These are phyloP conservation scores for Rhombomys opimus DNA, from an alignment of 2,113 vertebrate genomes.

Conservation along the genomic window DNA sequence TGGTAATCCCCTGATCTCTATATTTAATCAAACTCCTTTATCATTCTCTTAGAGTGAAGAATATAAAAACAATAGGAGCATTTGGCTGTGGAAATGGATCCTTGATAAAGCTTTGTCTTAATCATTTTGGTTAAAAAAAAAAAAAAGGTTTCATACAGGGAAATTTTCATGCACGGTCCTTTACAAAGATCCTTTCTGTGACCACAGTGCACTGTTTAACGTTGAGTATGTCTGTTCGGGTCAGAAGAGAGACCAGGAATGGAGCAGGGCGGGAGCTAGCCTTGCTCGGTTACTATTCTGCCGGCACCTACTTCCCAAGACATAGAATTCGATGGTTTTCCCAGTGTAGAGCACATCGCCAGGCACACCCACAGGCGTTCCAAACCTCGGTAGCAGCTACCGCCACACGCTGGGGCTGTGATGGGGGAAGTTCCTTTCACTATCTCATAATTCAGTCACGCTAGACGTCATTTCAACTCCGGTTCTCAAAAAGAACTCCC, in stretches of 20 bases:
- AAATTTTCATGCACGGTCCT: neutral
- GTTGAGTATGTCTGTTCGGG: neutral
- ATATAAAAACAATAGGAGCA: neutral
- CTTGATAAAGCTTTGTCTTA: neutral
- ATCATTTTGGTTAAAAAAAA: conserved; percentile 17
- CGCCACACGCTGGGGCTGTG: neutral
- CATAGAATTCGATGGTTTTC: neutral
- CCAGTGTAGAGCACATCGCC: neutral
- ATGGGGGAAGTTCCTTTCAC: neutral
- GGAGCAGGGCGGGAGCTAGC: neutral
- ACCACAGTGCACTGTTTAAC: neutral
- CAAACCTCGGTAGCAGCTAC: neutral
- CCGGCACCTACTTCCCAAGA: neutral
- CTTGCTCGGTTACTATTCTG: neutral
- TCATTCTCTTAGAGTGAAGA: neutral
- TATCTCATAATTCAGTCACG: neutral
- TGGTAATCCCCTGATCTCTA: neutral
- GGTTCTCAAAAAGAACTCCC: neutral
- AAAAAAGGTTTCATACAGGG: neutral
- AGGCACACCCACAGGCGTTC: neutral
- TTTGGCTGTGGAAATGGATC: conserved; percentile 9
- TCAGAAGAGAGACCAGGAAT: neutral
- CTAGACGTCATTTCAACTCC: neutral
- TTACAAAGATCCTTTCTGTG: neutral
- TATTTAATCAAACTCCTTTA: neutral